Base-by-base conservation (phyloP, 2,113 vertebrate species). In the Turdus rufiventris region DNA sequence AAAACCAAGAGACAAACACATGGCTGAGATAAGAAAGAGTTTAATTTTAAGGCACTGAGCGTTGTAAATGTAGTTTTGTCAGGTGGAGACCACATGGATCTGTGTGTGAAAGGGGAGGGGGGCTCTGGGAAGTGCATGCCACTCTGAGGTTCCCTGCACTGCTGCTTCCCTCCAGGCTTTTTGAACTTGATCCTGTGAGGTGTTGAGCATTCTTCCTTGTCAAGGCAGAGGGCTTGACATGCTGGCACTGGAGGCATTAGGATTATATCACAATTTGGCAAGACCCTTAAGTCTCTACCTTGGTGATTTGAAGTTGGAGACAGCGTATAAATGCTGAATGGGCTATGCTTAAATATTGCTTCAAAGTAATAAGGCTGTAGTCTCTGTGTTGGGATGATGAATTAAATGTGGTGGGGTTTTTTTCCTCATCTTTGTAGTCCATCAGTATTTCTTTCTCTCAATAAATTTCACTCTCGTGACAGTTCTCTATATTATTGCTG, bases 21-120 rank as follows among this genome's bases (percentile, higher is more conserved):
- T 63, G 76, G 63, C 65, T 71, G 85, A 92, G 50, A 88, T 63
- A 86, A 85, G 56, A 66, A 89, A 10, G 18, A 38, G 63, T 79
- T 85, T 72, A n/a, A 78, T 87, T 94, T 96, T 73, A 67, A 93
- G 63, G 68, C 85, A 81, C 50, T 1, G 31, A 90, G 48, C 31
- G 1, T 31, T 77, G 42, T 53, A 90, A 91, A 29, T 68, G 57
- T 53, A 60, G 65, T 45, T 60, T 92, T 74, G 82, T 86, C 91
- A 96, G 88, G 91, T 97, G 94, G 82, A 90, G 61, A 84, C 88
- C 93, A 95, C 94, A 93, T 94, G 92, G 81, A n/a, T 88, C 38
- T 62, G 50, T 5, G 21, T 89, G 81, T 79, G 78, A 93, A 89
- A 95, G 48, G 60, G 60, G 56, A 79, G 70, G 74, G 72, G 31